These are phyloP conservation scores for Notarius quadriscutis DNA, from an alignment of 2,113 vertebrate genomes.

Conservation along the genomic window DNA sequence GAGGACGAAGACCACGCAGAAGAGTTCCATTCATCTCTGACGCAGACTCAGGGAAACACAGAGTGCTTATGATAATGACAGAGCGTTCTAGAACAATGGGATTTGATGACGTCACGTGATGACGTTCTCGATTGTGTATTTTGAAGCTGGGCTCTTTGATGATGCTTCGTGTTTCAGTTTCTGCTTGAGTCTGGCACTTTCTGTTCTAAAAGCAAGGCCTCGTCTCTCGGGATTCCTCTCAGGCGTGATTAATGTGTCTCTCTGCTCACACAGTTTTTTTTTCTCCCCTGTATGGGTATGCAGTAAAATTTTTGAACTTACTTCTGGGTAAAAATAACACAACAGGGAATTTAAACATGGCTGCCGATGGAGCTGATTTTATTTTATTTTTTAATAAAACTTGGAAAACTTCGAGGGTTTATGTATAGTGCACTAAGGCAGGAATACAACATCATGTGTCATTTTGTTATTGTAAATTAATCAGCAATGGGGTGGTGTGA, in stretches of 20 bases:
- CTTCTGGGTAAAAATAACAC: background rate
- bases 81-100: background rate
- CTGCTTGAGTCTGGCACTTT: conserved; percentile 11
- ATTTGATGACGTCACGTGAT: background rate
- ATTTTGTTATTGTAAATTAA: no score
- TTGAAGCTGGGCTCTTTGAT: background rate
- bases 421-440: no score
- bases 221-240: conserved; percentile 13
- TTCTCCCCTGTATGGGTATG: background rate
- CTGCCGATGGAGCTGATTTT: background rate
- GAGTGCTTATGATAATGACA: background rate
- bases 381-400: background rate
- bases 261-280: background rate
- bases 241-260: conserved; percentile 42
- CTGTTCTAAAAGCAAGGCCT: conserved; percentile 13
- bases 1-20: background rate
- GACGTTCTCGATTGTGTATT: background rate
- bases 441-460: no score
- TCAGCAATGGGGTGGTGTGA: no score
- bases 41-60: background rate
- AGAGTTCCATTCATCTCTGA: background rate
- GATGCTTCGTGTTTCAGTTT: background rate
- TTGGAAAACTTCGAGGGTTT: background rate
- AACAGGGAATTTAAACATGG: background rate
- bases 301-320: background rate